A percentile compares a stretch with the other conserved stretches of the same genome.
Evolutionary conservation across 2,888 invertebrate species (phyloP).

Genomic region (Uropetala carovei): DNA sequence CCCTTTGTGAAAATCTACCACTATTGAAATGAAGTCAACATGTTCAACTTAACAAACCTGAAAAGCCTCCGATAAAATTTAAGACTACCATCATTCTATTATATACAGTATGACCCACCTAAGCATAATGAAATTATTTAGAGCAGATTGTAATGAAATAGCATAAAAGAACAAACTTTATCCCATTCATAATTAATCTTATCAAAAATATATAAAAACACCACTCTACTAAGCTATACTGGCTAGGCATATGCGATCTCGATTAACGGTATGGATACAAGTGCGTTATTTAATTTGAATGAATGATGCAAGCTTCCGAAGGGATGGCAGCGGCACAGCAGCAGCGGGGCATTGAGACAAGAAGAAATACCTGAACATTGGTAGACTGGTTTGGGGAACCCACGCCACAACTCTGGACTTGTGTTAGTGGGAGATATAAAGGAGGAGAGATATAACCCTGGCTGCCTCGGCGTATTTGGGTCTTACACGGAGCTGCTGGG

Average conservation of each 20-base stretch:
- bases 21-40: no score
- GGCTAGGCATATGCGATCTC: slow-evolving; percentile 13
- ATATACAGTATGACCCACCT: not conserved
- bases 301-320: slow-evolving; percentile 10
- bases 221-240: slow-evolving; percentile 1
- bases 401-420: slow-evolving; percentile 60
- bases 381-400: slow-evolving; percentile 59
- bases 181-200: not conserved
- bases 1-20: no score
- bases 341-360: not conserved
- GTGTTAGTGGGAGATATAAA: slow-evolving; percentile 61
- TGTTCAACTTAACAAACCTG: no score
- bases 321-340: not conserved
- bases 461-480: slow-evolving; percentile 57
- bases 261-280: not conserved
- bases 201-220: not conserved
- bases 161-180: slow-evolving; percentile 10
- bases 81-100: no score
- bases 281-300: slow-evolving; percentile 16
- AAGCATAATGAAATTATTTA: not conserved
- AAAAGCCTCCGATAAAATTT: no score
- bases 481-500: slow-evolving; percentile 37
- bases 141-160: not conserved
- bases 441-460: slow-evolving; percentile 61
- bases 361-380: slow-evolving; percentile 2